These are phyloP conservation scores for Urocynchramus pylzowi DNA, from an alignment of 2,113 vertebrate species.

Conservation along the genomic window DNA sequence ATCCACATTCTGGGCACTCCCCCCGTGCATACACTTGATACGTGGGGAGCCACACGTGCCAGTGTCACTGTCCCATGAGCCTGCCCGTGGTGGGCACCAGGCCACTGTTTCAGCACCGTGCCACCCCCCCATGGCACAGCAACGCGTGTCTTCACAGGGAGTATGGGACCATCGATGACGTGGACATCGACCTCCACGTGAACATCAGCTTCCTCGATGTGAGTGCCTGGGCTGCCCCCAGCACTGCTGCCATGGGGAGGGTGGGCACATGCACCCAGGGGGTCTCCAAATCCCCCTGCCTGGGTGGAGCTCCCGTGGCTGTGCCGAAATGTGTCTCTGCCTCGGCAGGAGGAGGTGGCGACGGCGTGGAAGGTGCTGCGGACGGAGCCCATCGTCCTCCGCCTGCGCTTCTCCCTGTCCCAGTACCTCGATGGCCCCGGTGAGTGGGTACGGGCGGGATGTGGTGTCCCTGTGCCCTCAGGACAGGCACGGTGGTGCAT, in stretches of 20 bases:
- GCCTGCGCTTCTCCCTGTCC: conserved; percentile 96
- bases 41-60: fast-evolving
- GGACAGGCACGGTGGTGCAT: fast-evolving
- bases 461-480: fast-evolving
- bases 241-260: fast-evolving
- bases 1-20: fast-evolving
- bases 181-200: conserved; percentile 97
- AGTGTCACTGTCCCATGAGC: fast-evolving
- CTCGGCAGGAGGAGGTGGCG: conserved; percentile 92
- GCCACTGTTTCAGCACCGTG: fast-evolving
- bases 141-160: conserved; percentile 77
- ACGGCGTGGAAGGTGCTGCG: conserved; percentile 98
- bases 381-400: conserved; percentile 93
- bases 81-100: fast-evolving
- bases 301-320: fast-evolving
- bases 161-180: conserved; percentile 96
- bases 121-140: background rate
- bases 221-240: conserved; percentile 24
- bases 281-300: background rate
- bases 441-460: conserved; percentile 60
- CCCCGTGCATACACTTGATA: fast-evolving
- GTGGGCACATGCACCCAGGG: fast-evolving
- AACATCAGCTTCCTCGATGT: conserved; percentile 98
- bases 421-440: conserved; percentile 99
- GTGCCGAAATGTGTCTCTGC: background rate